Conservation (phyloP, 2,113 vertebrate genomes). For the Enhydra lutris region DNA sequence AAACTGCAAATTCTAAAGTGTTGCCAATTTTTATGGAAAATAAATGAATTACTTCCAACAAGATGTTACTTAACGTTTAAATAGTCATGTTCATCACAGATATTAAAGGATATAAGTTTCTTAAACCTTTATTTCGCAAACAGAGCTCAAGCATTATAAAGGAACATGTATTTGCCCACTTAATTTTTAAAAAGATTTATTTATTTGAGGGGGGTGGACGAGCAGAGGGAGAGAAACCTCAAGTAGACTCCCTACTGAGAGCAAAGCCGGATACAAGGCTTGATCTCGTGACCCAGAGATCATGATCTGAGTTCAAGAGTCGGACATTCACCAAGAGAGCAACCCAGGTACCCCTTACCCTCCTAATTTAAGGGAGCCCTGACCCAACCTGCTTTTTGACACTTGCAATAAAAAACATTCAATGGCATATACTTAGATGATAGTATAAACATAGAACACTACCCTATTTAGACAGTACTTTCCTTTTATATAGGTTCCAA, state of each 20-base stretch:
- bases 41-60: neutral
- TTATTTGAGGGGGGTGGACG: rapidly evolving
- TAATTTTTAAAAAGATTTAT: neutral
- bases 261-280: neutral
- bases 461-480: neutral
- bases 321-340: neutral
- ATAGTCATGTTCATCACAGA: neutral
- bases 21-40: slow-evolving; percentile 39
- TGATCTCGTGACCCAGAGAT: neutral
- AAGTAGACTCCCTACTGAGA: neutral
- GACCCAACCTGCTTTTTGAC: neutral
- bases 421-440: neutral
- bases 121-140: neutral
- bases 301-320: neutral
- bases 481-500: neutral
- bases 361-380: slow-evolving; percentile 24
- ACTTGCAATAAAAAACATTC: neutral
- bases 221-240: neutral
- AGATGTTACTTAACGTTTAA: neutral
- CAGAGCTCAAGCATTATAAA: neutral
- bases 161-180: neutral
- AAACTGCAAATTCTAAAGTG: slow-evolving; percentile 12
- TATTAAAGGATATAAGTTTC: neutral
- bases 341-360: neutral
- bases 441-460: neutral